Evolutionary conservation across 2,113 vertebrate species (phyloP).

Genomic region (Ochotona curzoniae): DNA sequence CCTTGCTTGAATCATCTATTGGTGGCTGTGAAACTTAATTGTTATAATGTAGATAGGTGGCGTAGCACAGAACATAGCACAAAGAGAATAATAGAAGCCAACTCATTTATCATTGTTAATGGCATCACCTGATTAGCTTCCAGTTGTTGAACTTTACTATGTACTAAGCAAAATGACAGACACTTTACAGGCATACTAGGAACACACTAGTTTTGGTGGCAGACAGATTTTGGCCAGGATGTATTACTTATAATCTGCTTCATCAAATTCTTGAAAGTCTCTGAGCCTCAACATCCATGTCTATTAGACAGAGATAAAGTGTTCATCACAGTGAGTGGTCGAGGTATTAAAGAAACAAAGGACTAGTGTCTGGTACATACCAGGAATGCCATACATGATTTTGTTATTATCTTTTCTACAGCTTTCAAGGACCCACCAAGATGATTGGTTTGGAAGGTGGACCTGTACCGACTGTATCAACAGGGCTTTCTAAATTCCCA

Average conservation of each 20-base stretch:
- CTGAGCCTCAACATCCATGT: neutral
- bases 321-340: neutral
- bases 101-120: slow-evolving; percentile 11
- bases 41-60: neutral
- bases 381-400: neutral
- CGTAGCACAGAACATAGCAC: neutral
- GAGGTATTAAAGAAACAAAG: neutral
- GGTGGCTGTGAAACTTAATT: slow-evolving; percentile 6
- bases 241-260: neutral
- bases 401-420: neutral
- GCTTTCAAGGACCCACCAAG: neutral
- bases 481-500: neutral
- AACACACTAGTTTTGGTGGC: neutral
- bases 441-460: neutral
- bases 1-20: neutral
- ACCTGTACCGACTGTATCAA: neutral
- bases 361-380: neutral
- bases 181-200: neutral
- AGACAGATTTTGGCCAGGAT: slow-evolving; percentile 12
- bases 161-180: neutral
- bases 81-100: neutral
- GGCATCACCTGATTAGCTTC: neutral
- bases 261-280: neutral
- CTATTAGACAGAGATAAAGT: neutral
- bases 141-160: neutral